phyloP scores from a whole-genome alignment of 2,888 invertebrate genomes.

The Chaitophorus viminalis region DNA sequence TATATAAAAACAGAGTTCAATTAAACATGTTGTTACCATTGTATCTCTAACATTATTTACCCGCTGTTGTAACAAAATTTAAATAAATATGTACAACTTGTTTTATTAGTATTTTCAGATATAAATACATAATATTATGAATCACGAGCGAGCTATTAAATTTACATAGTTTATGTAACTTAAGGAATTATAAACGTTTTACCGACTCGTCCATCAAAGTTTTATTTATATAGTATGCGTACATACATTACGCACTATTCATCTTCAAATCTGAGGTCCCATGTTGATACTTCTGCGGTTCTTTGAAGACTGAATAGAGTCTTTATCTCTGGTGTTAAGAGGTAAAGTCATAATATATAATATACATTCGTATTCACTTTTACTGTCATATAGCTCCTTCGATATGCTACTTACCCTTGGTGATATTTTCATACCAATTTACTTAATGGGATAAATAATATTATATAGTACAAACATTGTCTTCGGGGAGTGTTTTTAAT shows the following conservation, averaged over 20 bases:
- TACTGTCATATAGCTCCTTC: not conserved
- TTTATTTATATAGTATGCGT: not conserved
- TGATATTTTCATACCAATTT: not conserved
- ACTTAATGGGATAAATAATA: not conserved
- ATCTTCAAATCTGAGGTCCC: not conserved
- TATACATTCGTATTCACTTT: not conserved
- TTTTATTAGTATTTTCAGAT: no score
- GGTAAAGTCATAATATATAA: not conserved
- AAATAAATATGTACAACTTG: no score
- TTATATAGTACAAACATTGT: not conserved
- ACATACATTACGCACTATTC: not conserved
- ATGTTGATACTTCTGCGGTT: not conserved
- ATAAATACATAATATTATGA: no score
- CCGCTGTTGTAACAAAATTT: no score
- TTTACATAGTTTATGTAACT: not conserved
- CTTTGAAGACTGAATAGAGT: slow-evolving; percentile 15
- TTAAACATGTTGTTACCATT: no score
- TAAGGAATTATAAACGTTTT: not conserved
- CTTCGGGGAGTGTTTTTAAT: not conserved
- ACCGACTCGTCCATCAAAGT: not conserved
- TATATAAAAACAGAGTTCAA: no score
- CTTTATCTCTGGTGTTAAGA: not conserved
- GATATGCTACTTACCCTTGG: not conserved
- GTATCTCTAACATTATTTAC: no score
- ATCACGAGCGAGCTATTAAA: no score